These are phyloP conservation scores for Cinara cedri DNA, from an alignment of 2,888 invertebrate genomes.

Conservation along the genomic window DNA sequence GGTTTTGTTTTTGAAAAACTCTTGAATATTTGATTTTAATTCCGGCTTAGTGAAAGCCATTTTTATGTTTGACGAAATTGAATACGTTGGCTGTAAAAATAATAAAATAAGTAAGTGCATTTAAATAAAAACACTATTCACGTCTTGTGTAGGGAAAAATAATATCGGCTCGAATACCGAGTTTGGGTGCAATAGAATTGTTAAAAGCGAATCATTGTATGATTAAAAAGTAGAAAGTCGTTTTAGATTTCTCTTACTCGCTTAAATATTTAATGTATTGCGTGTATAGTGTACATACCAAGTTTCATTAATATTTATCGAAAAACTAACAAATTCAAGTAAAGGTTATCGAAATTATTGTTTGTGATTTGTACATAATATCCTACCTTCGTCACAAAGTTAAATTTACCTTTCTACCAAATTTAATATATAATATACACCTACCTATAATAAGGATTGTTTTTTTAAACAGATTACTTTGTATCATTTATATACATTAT, in stretches of 20 bases:
- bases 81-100: neutral
- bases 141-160: neutral
- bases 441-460: neutral
- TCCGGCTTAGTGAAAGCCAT: conserved; percentile 14
- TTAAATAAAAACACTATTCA: neutral
- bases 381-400: no score
- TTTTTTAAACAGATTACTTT: neutral
- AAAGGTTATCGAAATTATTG: neutral
- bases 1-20: conserved; percentile 75
- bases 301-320: conserved; percentile 10
- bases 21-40: conserved; percentile 59
- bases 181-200: neutral
- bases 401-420: no score
- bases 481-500: no score
- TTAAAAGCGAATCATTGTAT: neutral
- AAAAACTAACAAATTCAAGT: neutral
- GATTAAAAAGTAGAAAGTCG: conserved; percentile 30
- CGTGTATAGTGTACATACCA: neutral
- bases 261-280: neutral
- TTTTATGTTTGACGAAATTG: neutral
- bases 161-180: neutral
- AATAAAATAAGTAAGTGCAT: neutral
- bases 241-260: conserved; percentile 10
- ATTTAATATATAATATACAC: no score
- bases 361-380: neutral